These are phyloP conservation scores for Euzetes globulus DNA, from an alignment of 2,888 invertebrate species.

Conservation along the genomic window DNA sequence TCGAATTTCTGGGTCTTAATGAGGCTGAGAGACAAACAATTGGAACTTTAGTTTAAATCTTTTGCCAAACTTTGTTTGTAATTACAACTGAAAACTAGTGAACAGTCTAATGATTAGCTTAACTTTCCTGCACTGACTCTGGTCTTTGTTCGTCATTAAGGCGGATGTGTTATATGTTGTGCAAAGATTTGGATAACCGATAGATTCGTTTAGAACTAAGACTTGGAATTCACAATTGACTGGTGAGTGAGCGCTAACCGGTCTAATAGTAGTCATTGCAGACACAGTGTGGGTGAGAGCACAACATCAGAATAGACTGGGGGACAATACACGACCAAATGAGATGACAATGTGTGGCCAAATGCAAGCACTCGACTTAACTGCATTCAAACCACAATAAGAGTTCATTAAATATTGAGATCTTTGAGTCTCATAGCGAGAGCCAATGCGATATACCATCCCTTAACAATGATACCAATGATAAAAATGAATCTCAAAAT, in stretches of 20 bases:
- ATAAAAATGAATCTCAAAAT: conserved; percentile 22
- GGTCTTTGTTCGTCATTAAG: conserved; percentile 23
- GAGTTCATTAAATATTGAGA: conserved; percentile 24
- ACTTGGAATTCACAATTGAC: conserved; percentile 17
- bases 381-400: conserved; percentile 21
- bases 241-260: conserved; percentile 5
- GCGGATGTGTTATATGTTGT: conserved; percentile 25
- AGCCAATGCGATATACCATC: not conserved
- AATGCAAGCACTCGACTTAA: not conserved
- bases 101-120: conserved; percentile 15
- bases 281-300: conserved; percentile 4
- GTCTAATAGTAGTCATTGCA: not conserved
- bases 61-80: conserved; percentile 13
- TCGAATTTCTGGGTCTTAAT: conserved; percentile 26
- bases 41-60: conserved; percentile 5
- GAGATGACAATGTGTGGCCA: conserved; percentile 29
- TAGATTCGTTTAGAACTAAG: conserved; percentile 1
- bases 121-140: not conserved
- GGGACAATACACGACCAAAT: conserved; percentile 24
- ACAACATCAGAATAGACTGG: conserved; percentile 18
- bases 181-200: conserved; percentile 27
- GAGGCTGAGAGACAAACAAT: conserved; percentile 23
- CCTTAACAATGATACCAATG: conserved; percentile 3
- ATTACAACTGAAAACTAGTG: conserved; percentile 8
- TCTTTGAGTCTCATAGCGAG: not conserved